Evolutionary conservation across 2,113 vertebrate species (phyloP), one percentile per base, ranked within the genome.

Genomic region (Syngnathus typhle): DNA sequence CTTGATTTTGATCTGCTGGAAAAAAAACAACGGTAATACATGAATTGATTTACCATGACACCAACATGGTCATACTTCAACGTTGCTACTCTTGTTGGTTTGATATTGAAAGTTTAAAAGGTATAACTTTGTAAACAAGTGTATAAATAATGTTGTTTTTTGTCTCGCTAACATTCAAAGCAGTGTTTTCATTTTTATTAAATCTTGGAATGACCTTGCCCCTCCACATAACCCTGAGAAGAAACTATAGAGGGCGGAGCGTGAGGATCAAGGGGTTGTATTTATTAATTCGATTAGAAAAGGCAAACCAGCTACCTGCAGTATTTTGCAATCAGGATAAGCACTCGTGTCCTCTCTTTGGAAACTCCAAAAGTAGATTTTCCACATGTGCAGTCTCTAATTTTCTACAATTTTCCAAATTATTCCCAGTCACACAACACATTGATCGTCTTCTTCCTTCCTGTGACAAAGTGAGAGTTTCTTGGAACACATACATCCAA

Each of bases 281-380:
- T 32, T 32, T 32, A 32, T 32, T 32, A 32, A 67, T 49, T 39
- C 62, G 65, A 82, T 84, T 78, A 84, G 66, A 80, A 75, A 63
- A 46, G 32, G 49, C 72, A 68, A 82, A 79, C 76, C 47, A 52
- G 32, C 37, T 66, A 63, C 65, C 71, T 67, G 27, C 27, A 32
- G 27, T 32, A 60, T 56, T 32, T 60, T 64, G 70, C 38, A 72
- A 18, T 60, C 60, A 49, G 27, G 32, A 66, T 63, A 11, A 32
- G 36, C 38, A 32, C 61, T 64, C 18, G 47, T 60, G 52, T 68
- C 67, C 52, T 64, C 43, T 55, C 60, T 15, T 67, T 21, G 38
- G 64, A 38, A 63, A 56, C 27, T 13, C 2, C 49, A 9, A 54
- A 41, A 60, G 9, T 11, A 19, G 32, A 6, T 4, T 55, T 37